These are phyloP conservation scores for Chaenogobius annularis DNA, from an alignment of 2,113 vertebrate genomes.

Conservation along the genomic window DNA sequence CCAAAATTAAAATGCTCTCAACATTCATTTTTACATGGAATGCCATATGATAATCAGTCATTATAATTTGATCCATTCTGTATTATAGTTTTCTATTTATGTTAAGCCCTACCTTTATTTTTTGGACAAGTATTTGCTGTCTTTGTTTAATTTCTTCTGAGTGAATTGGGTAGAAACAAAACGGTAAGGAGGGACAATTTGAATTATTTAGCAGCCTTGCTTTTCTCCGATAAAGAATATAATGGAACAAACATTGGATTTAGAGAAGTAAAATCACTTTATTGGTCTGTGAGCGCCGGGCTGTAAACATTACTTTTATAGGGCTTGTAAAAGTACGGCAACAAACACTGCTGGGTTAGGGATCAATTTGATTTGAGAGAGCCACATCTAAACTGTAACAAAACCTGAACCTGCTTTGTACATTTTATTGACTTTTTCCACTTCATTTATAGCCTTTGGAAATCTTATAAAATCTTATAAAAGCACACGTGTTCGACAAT, in stretches of 20 bases:
- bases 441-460: slow-evolving; percentile 37
- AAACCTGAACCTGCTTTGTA: slow-evolving; percentile 13
- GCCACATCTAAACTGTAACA: slow-evolving; percentile 43
- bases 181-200: background rate
- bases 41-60: too few relatives aligned
- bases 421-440: slow-evolving; percentile 45
- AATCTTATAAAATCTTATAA: background rate
- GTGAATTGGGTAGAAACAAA: background rate
- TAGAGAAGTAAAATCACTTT: background rate
- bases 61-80: too few relatives aligned
- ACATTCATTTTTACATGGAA: too few relatives aligned
- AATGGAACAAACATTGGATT: background rate
- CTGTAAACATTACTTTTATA: slow-evolving; percentile 37
- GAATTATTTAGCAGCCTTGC: background rate
- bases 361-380: slow-evolving; percentile 33
- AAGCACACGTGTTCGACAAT: background rate
- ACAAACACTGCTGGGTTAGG: slow-evolving; percentile 28
- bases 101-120: too few relatives aligned
- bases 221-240: background rate
- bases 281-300: background rate
- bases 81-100: too few relatives aligned
- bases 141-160: too few relatives aligned
- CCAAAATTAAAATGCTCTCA: too few relatives aligned
- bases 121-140: too few relatives aligned
- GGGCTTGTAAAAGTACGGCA: slow-evolving; percentile 12